Percentiles rank a stretch among this genome's conserved stretches.
These are phyloP conservation scores for Rhopalosiphum maidis DNA, from an alignment of 1,140 invertebrate species.

Conservation along the genomic window DNA sequence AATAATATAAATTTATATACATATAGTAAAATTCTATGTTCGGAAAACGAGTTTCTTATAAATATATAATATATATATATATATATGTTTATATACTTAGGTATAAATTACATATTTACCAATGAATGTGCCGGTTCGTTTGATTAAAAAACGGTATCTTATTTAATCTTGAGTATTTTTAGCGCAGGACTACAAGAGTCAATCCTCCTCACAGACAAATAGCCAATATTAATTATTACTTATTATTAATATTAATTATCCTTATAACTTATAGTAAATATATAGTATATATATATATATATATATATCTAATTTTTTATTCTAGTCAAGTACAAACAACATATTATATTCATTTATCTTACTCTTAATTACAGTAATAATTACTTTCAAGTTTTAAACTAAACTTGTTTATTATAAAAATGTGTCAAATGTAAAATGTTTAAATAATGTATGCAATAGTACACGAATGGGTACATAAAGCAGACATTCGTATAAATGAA, in stretches of 20 bases:
- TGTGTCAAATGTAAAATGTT: not conserved
- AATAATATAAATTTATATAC: not conserved
- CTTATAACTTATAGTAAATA: not conserved
- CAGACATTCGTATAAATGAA: not conserved
- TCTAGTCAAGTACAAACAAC: not conserved
- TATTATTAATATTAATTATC: not conserved
- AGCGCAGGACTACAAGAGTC: not conserved
- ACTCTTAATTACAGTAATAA: not conserved
- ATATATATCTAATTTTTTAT: not conserved
- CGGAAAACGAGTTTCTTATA: not conserved
- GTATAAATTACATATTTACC: not conserved
- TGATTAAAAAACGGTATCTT: not conserved
- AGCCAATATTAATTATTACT: not conserved
- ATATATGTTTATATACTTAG: not conserved
- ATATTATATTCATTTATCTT: not conserved
- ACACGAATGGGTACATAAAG: not conserved
- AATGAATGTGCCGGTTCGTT: not conserved
- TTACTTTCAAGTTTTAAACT: not conserved
- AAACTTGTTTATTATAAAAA: not conserved
- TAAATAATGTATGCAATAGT: not conserved
- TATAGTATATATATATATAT: too few relatives aligned
- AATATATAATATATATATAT: not conserved
- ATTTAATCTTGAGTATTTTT: not conserved
- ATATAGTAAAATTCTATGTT: not conserved
- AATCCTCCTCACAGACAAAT: not conserved